Evolutionary conservation across 2,888 invertebrate species (phyloP), one percentile per base, ranked within the genome.

Genomic region (Agrotis segetum): DNA sequence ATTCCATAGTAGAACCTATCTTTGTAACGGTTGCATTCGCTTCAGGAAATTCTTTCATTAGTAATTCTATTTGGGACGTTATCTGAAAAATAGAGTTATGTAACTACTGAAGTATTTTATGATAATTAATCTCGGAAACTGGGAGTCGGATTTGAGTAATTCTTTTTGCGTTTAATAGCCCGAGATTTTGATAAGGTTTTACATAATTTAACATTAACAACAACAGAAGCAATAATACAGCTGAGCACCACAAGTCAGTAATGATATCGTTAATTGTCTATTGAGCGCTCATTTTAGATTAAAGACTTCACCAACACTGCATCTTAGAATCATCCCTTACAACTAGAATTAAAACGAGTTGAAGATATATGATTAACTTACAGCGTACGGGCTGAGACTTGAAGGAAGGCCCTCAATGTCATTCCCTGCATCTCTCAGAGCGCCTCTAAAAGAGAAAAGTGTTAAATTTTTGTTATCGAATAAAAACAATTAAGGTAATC

Each of bases 1-100:
- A 95, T 72, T 92, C 93, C 1, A 85, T 85, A 2, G 95, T 94
- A 0, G 90, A 90, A 0, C 91, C 93, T 6, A 93, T 71, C 1
- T 89, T 83, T 81, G 91, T 90, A 0, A 87, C 19, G 0, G 90
- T 88, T 34, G 90, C 85, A 34, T 93, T 93, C 2, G 85, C 90
- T 0, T 86, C 63, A 0, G 81, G 71, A 65, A 92, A 89, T 1
- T 81, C 67, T 0, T 74, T 49, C 24, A 85, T 69, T 1, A 93
- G 61, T 7, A 72, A 11, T 17, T 66, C 58, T 49, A 95, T 73
- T 68, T 92, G 90, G 2, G 76, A 14, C 40, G 68, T 74, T 71
- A 94, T 76, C 95, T 95, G 53, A 89, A 90, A 55, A 44, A 19
- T 1, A 19, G 40, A 47, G 13, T 44, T 29, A 24, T 24, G 24